phyloP scores from a whole-genome alignment of 64 coral and sea anemone genomes.

The Orbicella faveolata region DNA sequence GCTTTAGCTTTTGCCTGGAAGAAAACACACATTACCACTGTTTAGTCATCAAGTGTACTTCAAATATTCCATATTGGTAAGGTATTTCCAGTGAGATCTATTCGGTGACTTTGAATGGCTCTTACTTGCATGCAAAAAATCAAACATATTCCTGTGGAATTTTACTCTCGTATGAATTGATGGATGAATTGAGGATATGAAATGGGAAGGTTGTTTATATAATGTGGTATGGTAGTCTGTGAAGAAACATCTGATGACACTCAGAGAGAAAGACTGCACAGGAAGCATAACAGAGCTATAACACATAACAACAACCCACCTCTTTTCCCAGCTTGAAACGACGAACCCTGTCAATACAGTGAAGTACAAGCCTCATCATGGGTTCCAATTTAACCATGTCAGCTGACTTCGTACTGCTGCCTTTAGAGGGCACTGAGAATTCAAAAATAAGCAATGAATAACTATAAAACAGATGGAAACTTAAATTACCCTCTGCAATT shows the following conservation, averaged over 20 bases:
- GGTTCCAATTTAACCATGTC: constrained; percentile 93
- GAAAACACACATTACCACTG: neutral
- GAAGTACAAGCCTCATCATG: constrained; percentile 88
- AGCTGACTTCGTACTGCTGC: constrained; percentile 73
- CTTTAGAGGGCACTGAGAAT: constrained; percentile 65
- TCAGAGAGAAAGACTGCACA: neutral
- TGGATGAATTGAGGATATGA: too few species aligned
- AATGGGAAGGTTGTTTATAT: too few species aligned
- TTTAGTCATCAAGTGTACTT: neutral
- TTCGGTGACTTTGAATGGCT: too few species aligned
- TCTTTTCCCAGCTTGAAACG: constrained; percentile 96
- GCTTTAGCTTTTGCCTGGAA: constrained; percentile 84
- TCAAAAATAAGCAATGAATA: neutral
- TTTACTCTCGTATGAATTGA: too few species aligned
- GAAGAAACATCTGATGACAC: too few species aligned
- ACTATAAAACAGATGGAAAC: too few species aligned
- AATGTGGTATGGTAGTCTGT: too few species aligned
- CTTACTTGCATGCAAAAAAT: too few species aligned
- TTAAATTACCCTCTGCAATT: too few species aligned
- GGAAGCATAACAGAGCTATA: neutral
- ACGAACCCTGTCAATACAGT: constrained; percentile 92
- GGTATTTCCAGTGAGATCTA: too few species aligned
- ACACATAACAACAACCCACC: constrained; percentile 39
- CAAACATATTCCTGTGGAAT: too few species aligned
- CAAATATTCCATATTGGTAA: too few species aligned